Percentiles rank a stretch among this genome's conserved stretches.
Evolutionary conservation across 2,113 vertebrate genomes (phyloP).

Genomic region (Notiomystis cincta): DNA sequence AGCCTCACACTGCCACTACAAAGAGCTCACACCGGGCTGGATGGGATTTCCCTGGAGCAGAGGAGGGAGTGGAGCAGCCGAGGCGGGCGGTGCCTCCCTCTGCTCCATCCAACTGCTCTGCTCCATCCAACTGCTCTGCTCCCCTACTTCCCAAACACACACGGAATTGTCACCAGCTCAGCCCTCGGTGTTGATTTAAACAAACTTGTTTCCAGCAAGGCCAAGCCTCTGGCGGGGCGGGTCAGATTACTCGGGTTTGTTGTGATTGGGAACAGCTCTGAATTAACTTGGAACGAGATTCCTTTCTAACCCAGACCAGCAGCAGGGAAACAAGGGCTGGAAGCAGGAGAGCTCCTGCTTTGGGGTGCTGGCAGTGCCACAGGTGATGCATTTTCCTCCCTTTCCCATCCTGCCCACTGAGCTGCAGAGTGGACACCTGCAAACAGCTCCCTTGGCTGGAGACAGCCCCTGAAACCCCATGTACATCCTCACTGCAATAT

Average conservation of each 20-base stretch:
- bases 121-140: neutral
- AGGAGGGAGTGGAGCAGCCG: rapidly evolving
- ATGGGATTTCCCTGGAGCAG: neutral
- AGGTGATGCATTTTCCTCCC: neutral
- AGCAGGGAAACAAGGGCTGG: neutral
- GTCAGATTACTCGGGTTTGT: neutral
- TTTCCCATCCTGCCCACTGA: neutral
- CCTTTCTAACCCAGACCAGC: neutral
- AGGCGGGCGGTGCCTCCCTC: rapidly evolving
- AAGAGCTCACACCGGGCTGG: neutral
- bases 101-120: neutral
- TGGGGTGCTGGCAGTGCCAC: neutral
- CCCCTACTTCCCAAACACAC: neutral
- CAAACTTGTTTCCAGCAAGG: neutral
- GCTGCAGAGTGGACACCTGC: neutral
- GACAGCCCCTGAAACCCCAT: neutral
- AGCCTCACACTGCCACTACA: rapidly evolving
- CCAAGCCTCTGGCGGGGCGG: neutral
- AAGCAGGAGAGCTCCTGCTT: neutral
- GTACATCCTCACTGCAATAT: rapidly evolving
- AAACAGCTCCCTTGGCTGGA: neutral
- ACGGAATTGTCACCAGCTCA: neutral
- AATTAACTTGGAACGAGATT: neutral
- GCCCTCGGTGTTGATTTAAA: neutral
- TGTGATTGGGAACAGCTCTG: neutral